Evolutionary conservation across 2,888 invertebrate genomes (phyloP).

Genomic region (Lepidocyrtinus sp.): DNA sequence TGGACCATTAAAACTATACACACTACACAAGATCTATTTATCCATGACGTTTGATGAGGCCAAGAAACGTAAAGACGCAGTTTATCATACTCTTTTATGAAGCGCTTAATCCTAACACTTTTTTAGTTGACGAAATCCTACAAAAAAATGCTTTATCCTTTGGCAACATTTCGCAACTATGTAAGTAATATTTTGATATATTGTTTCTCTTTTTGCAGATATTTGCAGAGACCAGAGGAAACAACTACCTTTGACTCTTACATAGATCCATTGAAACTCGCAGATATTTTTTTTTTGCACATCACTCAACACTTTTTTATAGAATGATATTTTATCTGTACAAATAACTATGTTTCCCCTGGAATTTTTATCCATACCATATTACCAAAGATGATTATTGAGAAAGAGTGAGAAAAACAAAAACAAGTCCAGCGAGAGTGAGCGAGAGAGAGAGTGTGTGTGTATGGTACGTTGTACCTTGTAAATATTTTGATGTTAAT

Average conservation of each 20-base stretch:
- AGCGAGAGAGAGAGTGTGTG: neutral
- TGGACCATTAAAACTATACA: neutral
- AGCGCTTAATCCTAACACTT: neutral
- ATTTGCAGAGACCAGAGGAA: neutral
- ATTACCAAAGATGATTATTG: neutral
- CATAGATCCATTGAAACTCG: neutral
- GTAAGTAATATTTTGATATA: neutral
- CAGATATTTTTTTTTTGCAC: neutral
- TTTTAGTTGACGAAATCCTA: neutral
- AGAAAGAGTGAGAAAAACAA: neutral
- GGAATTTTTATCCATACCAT: neutral
- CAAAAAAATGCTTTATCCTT: neutral
- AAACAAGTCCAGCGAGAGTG: neutral
- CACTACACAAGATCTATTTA: neutral
- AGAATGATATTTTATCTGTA: neutral
- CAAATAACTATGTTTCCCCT: neutral
- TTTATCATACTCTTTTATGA: neutral
- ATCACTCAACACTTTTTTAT: neutral
- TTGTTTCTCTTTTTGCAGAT: neutral
- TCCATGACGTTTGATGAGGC: neutral
- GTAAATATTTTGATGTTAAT: neutral
- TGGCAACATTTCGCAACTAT: neutral
- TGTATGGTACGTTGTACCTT: neutral
- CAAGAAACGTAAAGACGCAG: neutral
- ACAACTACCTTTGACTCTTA: neutral